phyloP scores from a whole-genome alignment of 2,113 vertebrate genomes.

The Lynx canadensis region DNA sequence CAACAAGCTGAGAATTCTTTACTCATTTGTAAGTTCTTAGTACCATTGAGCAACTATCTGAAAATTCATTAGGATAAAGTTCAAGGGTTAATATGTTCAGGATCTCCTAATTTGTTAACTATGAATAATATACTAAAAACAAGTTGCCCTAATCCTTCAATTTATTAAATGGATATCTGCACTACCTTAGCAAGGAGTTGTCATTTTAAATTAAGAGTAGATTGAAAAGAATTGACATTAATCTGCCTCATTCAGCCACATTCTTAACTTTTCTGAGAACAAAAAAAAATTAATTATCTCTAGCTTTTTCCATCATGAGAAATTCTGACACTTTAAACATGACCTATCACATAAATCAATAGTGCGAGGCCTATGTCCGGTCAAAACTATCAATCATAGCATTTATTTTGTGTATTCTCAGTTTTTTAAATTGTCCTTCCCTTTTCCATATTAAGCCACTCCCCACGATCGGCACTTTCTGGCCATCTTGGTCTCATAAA shows the following conservation, averaged over 20 bases:
- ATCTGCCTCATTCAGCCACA: neutral
- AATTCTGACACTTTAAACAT: neutral
- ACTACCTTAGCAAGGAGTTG: neutral
- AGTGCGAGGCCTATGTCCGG: neutral
- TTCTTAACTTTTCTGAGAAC: slow-evolving; percentile 19
- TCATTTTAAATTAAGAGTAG: slow-evolving; percentile 17
- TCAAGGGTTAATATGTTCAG: slow-evolving; percentile 5
- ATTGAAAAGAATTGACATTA: slow-evolving; percentile 16
- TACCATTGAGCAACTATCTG: slow-evolving; percentile 7
- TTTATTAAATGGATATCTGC: slow-evolving; percentile 47
- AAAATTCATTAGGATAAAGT: slow-evolving; percentile 51
- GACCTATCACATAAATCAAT: neutral
- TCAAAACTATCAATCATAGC: neutral
- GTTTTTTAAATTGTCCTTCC: neutral
- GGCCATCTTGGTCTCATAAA: neutral
- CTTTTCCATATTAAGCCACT: neutral
- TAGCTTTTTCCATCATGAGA: neutral
- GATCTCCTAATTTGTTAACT: slow-evolving; percentile 64
- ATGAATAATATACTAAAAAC: slow-evolving; percentile 34
- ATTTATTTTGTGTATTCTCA: neutral
- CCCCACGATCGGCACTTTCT: neutral
- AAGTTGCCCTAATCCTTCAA: slow-evolving; percentile 6
- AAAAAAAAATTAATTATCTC: neutral
- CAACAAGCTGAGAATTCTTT: slow-evolving; percentile 52
- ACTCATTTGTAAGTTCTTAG: slow-evolving; percentile 58